Evolutionary conservation across 2,888 invertebrate genomes (phyloP).

Genomic region (Platycnemis pennipes): DNA sequence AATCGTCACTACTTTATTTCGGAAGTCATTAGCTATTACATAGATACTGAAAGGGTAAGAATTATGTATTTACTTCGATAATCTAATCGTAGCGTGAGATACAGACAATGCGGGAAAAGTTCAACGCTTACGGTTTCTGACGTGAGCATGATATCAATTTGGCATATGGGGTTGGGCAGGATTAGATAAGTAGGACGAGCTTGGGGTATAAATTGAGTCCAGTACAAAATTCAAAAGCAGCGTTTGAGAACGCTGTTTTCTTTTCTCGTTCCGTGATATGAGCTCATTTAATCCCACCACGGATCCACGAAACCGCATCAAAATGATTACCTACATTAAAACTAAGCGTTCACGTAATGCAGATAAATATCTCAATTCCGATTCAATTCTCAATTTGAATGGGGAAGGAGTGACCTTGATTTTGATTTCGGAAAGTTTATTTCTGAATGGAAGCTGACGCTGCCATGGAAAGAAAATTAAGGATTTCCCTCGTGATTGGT

Average conservation of each 20-base stretch:
- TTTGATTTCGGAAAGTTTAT: too few relatives aligned
- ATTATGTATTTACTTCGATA: neutral
- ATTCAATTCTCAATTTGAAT: too few relatives aligned
- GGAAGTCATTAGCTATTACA: too few relatives aligned
- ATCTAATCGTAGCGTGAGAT: neutral
- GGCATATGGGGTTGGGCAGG: neutral
- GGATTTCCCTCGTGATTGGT: too few relatives aligned
- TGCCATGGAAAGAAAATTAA: too few relatives aligned
- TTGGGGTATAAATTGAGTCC: neutral
- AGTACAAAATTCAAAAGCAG: neutral
- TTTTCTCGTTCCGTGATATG: neutral
- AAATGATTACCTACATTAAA: neutral
- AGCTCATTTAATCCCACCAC: neutral
- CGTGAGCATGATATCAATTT: neutral
- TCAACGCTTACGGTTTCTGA: neutral
- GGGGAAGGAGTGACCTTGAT: too few relatives aligned
- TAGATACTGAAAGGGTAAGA: too few relatives aligned
- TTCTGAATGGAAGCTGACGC: too few relatives aligned
- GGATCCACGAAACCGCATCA: neutral
- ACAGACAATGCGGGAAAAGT: neutral
- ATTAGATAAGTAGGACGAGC: neutral
- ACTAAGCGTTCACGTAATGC: neutral
- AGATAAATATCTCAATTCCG: neutral
- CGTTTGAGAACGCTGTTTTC: neutral
- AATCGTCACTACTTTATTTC: too few relatives aligned